Conservation (phyloP, 2,113 vertebrate genomes). For the Bubo blakistoni region DNA sequence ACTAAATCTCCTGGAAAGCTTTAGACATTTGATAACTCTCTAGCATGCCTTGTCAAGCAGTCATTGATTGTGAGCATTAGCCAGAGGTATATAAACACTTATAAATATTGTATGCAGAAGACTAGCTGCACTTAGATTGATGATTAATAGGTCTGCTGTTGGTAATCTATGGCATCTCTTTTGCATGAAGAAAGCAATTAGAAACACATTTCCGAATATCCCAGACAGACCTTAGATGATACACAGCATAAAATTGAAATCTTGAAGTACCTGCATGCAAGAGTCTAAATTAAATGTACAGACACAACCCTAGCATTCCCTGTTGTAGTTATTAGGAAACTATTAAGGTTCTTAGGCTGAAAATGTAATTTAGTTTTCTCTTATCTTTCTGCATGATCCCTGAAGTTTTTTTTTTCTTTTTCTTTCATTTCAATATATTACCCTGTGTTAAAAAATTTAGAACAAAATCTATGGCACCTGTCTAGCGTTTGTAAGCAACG, state of each 20-base stretch:
- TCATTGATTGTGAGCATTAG: slow-evolving; percentile 63
- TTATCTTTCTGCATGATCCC: neutral
- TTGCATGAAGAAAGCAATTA: slow-evolving; percentile 78
- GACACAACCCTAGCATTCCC: neutral
- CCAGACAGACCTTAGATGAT: slow-evolving; percentile 54
- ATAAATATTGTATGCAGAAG: slow-evolving; percentile 73
- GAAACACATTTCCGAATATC: slow-evolving; percentile 70
- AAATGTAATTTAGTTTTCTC: slow-evolving; percentile 8
- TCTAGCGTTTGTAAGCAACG: neutral
- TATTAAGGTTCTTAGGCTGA: neutral
- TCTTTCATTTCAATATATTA: neutral
- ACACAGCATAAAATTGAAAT: slow-evolving; percentile 65
- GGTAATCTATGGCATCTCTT: slow-evolving; percentile 71
- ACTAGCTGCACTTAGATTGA: slow-evolving; percentile 64
- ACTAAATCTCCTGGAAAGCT: slow-evolving; percentile 32
- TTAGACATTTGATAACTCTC: slow-evolving; percentile 7
- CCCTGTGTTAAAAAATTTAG: neutral
- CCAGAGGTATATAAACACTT: slow-evolving; percentile 57
- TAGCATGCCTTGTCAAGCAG: slow-evolving; percentile 25
- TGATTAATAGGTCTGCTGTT: slow-evolving; percentile 73
- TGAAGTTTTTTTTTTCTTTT: neutral
- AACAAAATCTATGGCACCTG: neutral
- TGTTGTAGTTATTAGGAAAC: neutral
- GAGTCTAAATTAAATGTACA: slow-evolving; percentile 45
- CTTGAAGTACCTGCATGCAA: slow-evolving; percentile 18